Percentiles rank a stretch among this genome's conserved stretches.
Evolutionary conservation across 2,113 vertebrate species (phyloP).

Genomic region (Puffinus mauretanicus): DNA sequence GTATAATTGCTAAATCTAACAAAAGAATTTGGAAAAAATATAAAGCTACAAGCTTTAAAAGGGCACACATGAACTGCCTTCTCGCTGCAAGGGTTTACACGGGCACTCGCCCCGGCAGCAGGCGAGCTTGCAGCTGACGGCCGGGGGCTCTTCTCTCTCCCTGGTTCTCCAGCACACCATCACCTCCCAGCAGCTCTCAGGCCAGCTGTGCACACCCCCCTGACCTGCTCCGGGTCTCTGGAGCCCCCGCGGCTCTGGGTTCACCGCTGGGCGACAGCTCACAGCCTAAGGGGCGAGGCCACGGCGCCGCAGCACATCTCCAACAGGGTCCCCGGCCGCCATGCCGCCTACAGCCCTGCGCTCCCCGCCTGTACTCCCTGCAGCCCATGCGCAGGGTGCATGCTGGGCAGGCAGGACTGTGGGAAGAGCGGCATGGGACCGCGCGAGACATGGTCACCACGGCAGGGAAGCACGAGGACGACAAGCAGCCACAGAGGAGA

Average conservation of each 20-base stretch:
- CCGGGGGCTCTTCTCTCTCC: accelerated
- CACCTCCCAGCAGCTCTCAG: neutral
- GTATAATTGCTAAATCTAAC: constrained; percentile 5
- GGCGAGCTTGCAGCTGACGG: accelerated
- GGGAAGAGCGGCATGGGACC: accelerated
- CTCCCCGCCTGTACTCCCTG: neutral
- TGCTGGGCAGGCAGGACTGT: neutral
- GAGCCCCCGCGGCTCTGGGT: neutral
- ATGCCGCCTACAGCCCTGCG: too few relatives aligned
- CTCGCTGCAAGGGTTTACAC: accelerated
- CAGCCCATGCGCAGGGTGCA: neutral
- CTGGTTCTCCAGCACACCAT: neutral
- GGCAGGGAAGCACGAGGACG: neutral
- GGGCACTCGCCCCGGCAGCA: neutral
- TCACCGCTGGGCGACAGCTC: neutral
- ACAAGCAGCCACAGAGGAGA: neutral
- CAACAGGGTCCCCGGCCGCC: neutral
- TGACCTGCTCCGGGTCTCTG: neutral
- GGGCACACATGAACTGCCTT: neutral
- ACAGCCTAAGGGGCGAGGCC: neutral
- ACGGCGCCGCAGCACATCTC: accelerated
- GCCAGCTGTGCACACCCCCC: neutral
- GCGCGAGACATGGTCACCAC: accelerated
- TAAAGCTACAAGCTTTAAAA: neutral
- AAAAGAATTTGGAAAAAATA: neutral